Percentiles rank a stretch among this genome's conserved stretches.
These are phyloP conservation scores for Mamestra brassicae DNA, from an alignment of 2,888 invertebrate genomes.

Conservation along the genomic window DNA sequence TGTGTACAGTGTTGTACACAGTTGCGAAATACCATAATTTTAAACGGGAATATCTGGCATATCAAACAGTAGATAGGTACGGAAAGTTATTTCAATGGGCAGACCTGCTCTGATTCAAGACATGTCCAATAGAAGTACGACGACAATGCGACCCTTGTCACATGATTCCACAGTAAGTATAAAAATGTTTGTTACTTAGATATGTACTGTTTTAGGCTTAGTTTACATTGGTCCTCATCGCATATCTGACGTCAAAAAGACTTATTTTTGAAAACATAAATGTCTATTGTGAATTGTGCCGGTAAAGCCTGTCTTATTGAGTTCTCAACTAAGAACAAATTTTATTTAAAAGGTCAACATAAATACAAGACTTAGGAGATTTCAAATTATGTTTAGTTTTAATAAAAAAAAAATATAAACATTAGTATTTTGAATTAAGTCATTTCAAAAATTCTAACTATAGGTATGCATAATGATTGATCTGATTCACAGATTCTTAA, in stretches of 20 bases:
- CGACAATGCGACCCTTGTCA: conserved; percentile 66
- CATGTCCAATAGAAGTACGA: conserved; percentile 59
- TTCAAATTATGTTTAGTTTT: too few species aligned
- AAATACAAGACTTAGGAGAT: too few species aligned
- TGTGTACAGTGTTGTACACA: background rate
- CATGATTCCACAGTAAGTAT: conserved; percentile 29
- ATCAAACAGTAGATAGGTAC: conserved; percentile 38
- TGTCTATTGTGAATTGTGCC: background rate
- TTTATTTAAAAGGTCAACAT: background rate
- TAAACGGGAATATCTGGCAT: conserved; percentile 36
- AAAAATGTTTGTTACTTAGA: conserved; percentile 56
- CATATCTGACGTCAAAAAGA: background rate
- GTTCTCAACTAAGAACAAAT: background rate
- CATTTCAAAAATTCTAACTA: too few species aligned
- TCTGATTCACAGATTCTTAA: too few species aligned
- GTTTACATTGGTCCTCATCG: conserved; percentile 6
- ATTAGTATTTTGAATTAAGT: too few species aligned
- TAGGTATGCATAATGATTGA: too few species aligned
- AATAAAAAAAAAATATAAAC: too few species aligned
- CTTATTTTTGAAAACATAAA: conserved; percentile 4
- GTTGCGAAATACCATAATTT: conserved; percentile 29
- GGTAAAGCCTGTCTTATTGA: background rate
- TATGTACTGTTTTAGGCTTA: conserved; percentile 22
- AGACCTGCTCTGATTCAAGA: conserved; percentile 54
- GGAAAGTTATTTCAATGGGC: conserved; percentile 59